Evolutionary conservation across 2,888 invertebrate genomes (phyloP).

Genomic region (Siphlonurus alternatus): DNA sequence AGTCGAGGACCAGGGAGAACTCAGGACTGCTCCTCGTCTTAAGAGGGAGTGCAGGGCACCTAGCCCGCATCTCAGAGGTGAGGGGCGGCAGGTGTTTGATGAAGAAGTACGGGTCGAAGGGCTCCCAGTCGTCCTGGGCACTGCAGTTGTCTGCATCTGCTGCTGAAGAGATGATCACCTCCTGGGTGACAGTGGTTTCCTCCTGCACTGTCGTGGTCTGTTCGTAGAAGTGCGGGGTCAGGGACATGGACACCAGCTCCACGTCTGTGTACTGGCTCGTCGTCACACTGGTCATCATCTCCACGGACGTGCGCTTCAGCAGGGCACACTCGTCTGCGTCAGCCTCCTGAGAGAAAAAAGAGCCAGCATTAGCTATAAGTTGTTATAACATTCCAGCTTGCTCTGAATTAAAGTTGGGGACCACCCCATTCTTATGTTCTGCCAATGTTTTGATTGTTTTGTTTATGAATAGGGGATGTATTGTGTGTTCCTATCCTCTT

Average conservation of each 20-base stretch:
- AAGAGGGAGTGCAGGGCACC: slow-evolving; percentile 71
- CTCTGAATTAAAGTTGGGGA: too few relatives aligned
- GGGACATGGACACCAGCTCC: not conserved
- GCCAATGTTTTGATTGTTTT: too few relatives aligned
- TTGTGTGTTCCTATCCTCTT: too few relatives aligned
- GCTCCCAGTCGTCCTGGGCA: slow-evolving; percentile 46
- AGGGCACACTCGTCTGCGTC: not conserved
- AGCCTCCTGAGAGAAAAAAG: not conserved
- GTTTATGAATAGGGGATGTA: too few relatives aligned
- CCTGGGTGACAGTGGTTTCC: not conserved
- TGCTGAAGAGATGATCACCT: slow-evolving; percentile 1
- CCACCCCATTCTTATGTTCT: too few relatives aligned
- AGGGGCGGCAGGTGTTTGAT: slow-evolving; percentile 79
- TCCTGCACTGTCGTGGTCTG: not conserved
- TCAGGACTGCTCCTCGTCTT: slow-evolving; percentile 86
- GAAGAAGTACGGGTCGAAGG: slow-evolving; percentile 79
- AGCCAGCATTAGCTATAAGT: too few relatives aligned
- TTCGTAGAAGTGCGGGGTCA: not conserved
- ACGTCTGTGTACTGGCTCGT: not conserved
- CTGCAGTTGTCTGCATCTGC: not conserved
- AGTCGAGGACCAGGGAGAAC: slow-evolving; percentile 55
- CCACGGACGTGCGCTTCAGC: not conserved
- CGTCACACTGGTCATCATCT: not conserved
- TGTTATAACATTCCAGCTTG: too few relatives aligned
- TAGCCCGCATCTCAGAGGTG: slow-evolving; percentile 53